phyloP scores from a whole-genome alignment of 2,113 vertebrate species.

The Microtus oregoni region DNA sequence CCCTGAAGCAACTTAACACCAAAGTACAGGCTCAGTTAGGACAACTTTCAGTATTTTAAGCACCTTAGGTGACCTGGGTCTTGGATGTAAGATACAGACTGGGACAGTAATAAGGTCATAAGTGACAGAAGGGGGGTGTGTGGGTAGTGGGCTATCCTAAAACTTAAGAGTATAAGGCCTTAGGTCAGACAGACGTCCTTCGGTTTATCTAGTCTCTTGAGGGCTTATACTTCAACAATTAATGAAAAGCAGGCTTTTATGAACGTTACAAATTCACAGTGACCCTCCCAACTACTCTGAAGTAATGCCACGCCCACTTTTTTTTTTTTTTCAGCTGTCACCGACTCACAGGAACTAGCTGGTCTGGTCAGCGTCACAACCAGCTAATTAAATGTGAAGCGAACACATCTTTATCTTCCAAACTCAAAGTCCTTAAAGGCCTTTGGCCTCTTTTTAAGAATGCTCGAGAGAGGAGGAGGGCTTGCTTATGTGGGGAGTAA shows the following conservation, averaged over 20 bases:
- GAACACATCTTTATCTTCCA: slow-evolving; percentile 28
- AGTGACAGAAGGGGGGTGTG: not conserved
- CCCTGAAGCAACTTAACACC: not conserved
- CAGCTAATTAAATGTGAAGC: slow-evolving; percentile 62
- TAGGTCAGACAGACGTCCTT: not conserved
- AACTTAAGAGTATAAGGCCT: not conserved
- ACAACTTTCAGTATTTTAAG: not conserved
- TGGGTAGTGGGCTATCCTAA: not conserved
- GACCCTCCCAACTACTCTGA: slow-evolving; percentile 38
- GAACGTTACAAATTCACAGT: not conserved
- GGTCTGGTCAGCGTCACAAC: slow-evolving; percentile 52
- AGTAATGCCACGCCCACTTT: slow-evolving; percentile 69
- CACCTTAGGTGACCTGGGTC: not conserved
- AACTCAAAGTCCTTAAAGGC: slow-evolving; percentile 20
- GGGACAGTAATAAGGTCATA: not conserved
- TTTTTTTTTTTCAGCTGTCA: not conserved
- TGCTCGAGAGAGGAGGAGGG: not conserved
- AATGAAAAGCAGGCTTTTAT: slow-evolving; percentile 23
- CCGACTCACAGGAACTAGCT: slow-evolving; percentile 53
- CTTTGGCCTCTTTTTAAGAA: slow-evolving; percentile 24
- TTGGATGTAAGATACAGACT: not conserved
- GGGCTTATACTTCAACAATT: not conserved
- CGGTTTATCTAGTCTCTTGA: not conserved
- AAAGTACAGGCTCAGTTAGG: not conserved
- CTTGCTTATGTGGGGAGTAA: not conserved